Evolutionary conservation across 2,888 invertebrate species (phyloP).

Genomic region (Argyra leucocephala): DNA sequence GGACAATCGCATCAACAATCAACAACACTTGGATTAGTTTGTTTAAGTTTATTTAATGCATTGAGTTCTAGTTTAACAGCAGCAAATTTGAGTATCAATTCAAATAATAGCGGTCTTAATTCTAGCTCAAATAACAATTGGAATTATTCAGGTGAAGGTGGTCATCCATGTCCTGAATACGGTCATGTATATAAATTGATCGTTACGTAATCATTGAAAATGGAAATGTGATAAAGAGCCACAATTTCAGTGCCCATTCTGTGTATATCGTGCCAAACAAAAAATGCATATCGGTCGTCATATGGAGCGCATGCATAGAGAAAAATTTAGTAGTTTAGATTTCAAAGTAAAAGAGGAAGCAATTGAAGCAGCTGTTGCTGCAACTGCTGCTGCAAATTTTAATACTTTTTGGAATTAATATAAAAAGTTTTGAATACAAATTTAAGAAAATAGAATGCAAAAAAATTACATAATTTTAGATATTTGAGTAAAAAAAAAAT

Average conservation of each 20-base stretch:
- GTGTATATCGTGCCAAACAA: slow-evolving; percentile 74
- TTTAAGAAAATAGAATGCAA: neutral
- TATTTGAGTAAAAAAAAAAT: no score
- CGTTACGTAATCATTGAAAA: slow-evolving; percentile 71
- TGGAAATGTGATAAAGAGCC: slow-evolving; percentile 82
- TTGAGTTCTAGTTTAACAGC: slow-evolving; percentile 29
- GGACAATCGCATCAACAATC: slow-evolving; percentile 37
- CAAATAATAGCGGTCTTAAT: slow-evolving; percentile 14
- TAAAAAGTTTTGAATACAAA: neutral
- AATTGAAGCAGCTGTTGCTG: slow-evolving; percentile 20
- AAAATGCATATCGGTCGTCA: slow-evolving; percentile 76
- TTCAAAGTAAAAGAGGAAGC: slow-evolving; percentile 24
- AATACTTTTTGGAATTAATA: neutral
- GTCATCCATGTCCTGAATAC: slow-evolving; percentile 71
- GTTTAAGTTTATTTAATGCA: slow-evolving; percentile 12
- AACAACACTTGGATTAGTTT: slow-evolving; percentile 41
- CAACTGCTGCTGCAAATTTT: neutral
- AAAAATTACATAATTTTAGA: neutral
- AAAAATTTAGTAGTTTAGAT: slow-evolving; percentile 46
- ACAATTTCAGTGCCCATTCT: slow-evolving; percentile 72
- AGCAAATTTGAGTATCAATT: slow-evolving; percentile 11
- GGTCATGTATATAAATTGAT: slow-evolving; percentile 74
- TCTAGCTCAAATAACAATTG: slow-evolving; percentile 24
- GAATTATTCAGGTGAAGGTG: slow-evolving; percentile 42
- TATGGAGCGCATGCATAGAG: slow-evolving; percentile 74